Evolutionary conservation across 2,113 vertebrate species (phyloP), one percentile per base, ranked within the genome.

Genomic region (Oncorhynchus clarkii): DNA sequence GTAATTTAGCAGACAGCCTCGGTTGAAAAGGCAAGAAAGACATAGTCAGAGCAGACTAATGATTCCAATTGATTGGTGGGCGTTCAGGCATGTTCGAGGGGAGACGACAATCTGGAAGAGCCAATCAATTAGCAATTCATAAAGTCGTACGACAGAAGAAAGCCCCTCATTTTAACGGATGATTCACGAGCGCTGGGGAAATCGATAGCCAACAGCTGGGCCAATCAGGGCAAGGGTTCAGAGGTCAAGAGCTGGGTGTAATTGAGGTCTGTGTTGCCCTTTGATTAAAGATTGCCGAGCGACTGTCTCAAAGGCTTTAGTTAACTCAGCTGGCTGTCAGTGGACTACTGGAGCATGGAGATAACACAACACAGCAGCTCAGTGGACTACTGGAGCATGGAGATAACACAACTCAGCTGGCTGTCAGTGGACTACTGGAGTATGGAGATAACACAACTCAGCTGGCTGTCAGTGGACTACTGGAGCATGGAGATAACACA

Each of bases 61-160:
- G 67, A 69, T 69, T 45, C 26, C 34, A 16, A 22, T 69, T 69
- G 67, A 69, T 22, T 69, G 67, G 34, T 69, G 67, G 67, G 67
- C 67, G 67, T 69, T 45, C 34, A 12, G 31, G 22, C 5, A 34
- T 45, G 14, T 70, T 70, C n/a, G 67, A 48, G n/a, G 20, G 39
- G 39, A 70, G 31, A 48, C 67, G 20, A 70, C 34, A 70, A 70
- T 70, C 67, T 16, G 67, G 5, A 8, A 31, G 31, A 45, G 20
- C 67, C 29, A 39, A 39, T 69, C 67, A 70, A 24, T 45, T 45
- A 70, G 24, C 11, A 45, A 70, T 70, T 70, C 67, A 70, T 22
- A 70, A 45, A 39, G 39, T 22, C 3, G 31, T 34, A 11, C 9
- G 6, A 45, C 8, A 4, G 67, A 27, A 24, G 24, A 24, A 24